phyloP scores from a whole-genome alignment of 2,797 vertebrate genomes.

The Borostomias antarcticus region DNA sequence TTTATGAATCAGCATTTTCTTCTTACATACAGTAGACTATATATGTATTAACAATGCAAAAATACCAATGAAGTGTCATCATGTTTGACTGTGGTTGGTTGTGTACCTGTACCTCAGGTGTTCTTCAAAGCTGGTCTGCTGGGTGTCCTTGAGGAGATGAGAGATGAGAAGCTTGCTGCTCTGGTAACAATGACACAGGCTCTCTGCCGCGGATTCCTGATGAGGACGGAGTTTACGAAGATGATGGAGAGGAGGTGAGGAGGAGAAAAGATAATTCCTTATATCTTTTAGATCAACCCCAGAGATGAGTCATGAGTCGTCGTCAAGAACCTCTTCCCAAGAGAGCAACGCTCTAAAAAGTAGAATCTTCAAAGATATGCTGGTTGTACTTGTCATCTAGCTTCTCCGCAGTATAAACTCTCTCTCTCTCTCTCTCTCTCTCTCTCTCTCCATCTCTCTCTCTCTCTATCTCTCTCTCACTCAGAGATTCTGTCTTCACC shows the following conservation, averaged over 20 bases:
- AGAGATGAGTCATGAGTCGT: no score
- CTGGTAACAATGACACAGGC: constrained; percentile 70
- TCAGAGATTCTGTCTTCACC: constrained; percentile 57
- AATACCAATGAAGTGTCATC: neutral
- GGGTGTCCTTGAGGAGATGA: constrained; percentile 74
- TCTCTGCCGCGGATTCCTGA: constrained; percentile 67
- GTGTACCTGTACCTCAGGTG: constrained; percentile 49
- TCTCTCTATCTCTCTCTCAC: neutral
- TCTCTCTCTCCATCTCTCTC: neutral
- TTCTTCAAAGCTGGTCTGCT: constrained; percentile 77
- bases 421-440: neutral
- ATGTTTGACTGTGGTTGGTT: neutral
- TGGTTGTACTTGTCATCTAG: no score
- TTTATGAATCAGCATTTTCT: no score
- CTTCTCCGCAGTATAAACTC: neutral
- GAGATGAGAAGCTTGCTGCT: constrained; percentile 70
- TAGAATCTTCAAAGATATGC: no score
- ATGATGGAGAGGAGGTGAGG: constrained; percentile 72
- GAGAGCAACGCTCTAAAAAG: no score
- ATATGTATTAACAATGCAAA: no score
- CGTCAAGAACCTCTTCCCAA: no score
- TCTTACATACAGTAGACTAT: no score
- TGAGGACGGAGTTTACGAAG: constrained; percentile 69
- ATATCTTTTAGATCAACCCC: no score
- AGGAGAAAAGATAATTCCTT: neutral